Conservation (phyloP, 2,797 vertebrate species). For the Rhodeus uyekii region DNA sequence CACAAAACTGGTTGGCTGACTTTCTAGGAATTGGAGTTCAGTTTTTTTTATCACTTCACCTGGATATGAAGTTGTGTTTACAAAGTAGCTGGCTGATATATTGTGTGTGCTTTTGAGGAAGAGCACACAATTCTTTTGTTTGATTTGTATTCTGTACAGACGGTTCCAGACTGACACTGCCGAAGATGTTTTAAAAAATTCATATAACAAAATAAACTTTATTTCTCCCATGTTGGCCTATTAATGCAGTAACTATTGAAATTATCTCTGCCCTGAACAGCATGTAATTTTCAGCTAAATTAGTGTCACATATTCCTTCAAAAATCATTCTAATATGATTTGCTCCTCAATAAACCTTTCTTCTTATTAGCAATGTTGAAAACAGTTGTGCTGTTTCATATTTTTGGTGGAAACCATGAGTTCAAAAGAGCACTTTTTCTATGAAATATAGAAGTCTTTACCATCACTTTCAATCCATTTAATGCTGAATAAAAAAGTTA, state of each 20-base stretch:
- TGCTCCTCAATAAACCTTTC: background rate
- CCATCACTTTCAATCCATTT: background rate
- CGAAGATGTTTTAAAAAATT: background rate
- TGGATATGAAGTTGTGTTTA: constrained; percentile 1
- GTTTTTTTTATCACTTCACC: background rate
- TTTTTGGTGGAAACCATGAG: background rate
- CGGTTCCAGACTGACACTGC: background rate
- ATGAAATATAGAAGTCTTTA: background rate
- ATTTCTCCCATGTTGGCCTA: background rate
- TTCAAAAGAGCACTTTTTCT: background rate
- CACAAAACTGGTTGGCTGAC: background rate
- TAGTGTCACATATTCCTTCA: background rate
- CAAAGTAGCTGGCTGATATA: background rate
- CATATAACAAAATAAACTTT: too few species aligned
- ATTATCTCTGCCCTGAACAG: background rate
- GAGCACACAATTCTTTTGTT: background rate
- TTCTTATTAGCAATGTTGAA: background rate
- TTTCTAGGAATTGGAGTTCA: background rate
- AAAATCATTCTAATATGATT: background rate
- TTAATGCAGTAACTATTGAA: background rate
- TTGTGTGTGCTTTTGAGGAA: background rate
- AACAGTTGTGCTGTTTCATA: background rate
- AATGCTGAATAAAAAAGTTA: background rate
- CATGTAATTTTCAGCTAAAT: background rate
- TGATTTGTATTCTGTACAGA: background rate